phyloP scores from a whole-genome alignment of 30 jellyfish, hydroid and myxozoan genomes.

The Rhopilema esculentum region DNA sequence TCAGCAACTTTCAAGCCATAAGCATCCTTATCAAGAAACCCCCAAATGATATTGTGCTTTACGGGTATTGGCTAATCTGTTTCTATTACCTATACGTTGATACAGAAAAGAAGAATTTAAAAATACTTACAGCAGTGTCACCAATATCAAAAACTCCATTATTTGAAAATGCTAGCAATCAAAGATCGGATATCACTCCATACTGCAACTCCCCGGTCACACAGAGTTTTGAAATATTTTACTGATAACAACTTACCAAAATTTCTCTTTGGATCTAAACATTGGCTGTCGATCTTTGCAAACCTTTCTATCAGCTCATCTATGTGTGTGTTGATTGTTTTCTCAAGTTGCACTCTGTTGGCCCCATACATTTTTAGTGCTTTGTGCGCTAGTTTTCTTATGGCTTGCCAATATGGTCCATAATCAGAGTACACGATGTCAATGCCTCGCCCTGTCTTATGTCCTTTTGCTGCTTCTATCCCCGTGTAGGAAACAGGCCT shows the following conservation, averaged over 20 bases:
- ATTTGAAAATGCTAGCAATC: too few relatives aligned
- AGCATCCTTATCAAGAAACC: too few relatives aligned
- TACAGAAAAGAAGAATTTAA: too few relatives aligned
- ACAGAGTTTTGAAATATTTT: neutral
- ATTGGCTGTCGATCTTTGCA: conserved; percentile 7
- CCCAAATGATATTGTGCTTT: too few relatives aligned
- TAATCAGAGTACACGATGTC: conserved; percentile 67
- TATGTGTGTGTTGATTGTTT: conserved; percentile 25
- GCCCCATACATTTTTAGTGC: conserved; percentile 81
- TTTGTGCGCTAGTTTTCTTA: conserved; percentile 67
- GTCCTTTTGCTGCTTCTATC: conserved; percentile 65
- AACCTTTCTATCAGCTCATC: conserved; percentile 41
- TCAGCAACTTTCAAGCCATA: too few relatives aligned
- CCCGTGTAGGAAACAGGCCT: conserved; percentile 65
- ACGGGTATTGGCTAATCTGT: too few relatives aligned
- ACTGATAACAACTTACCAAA: conserved; percentile 27
- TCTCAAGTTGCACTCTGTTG: conserved; percentile 44
- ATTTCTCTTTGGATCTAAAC: conserved; percentile 62
- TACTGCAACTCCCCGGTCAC: too few relatives aligned
- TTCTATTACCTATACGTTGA: too few relatives aligned
- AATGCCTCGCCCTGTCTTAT: conserved; percentile 62
- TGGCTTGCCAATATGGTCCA: conserved; percentile 71
- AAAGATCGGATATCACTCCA: too few relatives aligned
- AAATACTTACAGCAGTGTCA: too few relatives aligned
- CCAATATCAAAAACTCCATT: too few relatives aligned